Evolutionary conservation across 2,888 invertebrate genomes (phyloP).

Genomic region (Trichopoda pennipes): DNA sequence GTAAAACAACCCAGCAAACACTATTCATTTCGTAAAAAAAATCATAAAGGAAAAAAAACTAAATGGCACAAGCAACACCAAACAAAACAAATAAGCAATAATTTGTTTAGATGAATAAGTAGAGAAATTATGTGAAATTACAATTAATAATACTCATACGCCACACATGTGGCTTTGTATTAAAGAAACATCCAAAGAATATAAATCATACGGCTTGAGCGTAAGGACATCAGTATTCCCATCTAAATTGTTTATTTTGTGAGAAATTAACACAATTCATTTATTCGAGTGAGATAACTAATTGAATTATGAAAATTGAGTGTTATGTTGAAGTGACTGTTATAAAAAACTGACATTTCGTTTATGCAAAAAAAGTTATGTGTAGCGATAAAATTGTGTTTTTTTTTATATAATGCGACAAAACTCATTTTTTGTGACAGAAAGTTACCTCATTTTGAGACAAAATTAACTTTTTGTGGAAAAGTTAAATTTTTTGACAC

Average conservation of each 20-base stretch:
- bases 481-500: too few species aligned
- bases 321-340: too few species aligned
- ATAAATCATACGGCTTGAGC: slow-evolving; percentile 43
- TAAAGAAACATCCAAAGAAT: neutral
- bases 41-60: neutral
- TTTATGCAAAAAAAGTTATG: too few species aligned
- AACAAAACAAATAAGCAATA: slow-evolving; percentile 26
- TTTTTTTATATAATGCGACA: too few species aligned
- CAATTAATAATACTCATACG: slow-evolving; percentile 57
- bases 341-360: too few species aligned
- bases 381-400: too few species aligned
- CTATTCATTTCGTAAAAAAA: slow-evolving; percentile 12
- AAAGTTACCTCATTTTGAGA: too few species aligned
- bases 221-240: neutral
- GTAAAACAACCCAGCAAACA: neutral
- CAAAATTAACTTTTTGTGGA: too few species aligned
- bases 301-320: neutral
- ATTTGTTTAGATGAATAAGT: slow-evolving; percentile 38
- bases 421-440: too few species aligned
- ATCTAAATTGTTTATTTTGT: neutral
- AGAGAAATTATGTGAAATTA: slow-evolving; percentile 41
- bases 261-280: slow-evolving; percentile 2
- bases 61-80: neutral
- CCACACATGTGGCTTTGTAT: slow-evolving; percentile 17
- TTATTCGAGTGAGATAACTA: neutral